phyloP scores from a whole-genome alignment of 2,113 vertebrate genomes.

The Engystomops pustulosus region DNA sequence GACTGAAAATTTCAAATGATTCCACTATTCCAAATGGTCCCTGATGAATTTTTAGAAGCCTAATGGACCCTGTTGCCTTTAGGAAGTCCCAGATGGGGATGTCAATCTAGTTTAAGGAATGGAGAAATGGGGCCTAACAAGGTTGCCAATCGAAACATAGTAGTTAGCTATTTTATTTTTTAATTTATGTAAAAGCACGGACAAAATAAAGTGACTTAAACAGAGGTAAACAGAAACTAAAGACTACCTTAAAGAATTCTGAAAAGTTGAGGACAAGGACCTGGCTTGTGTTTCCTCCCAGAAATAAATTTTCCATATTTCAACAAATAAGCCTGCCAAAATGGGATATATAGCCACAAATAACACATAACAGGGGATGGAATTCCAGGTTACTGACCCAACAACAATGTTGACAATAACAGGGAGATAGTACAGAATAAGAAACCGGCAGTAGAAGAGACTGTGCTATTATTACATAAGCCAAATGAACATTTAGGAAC shows the following conservation, averaged over 20 bases:
- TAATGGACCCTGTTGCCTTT: too few species aligned
- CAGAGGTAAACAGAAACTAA: not conserved
- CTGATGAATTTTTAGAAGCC: too few species aligned
- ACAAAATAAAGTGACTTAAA: not conserved
- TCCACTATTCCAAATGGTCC: too few species aligned
- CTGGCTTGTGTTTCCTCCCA: not conserved
- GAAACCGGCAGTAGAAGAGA: not conserved
- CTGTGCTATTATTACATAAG: not conserved
- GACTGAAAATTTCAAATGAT: too few species aligned
- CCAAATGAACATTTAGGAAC: not conserved
- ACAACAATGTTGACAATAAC: not conserved
- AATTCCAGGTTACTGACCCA: not conserved
- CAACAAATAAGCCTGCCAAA: not conserved
- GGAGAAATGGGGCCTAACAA: too few species aligned
- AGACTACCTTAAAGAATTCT: not conserved
- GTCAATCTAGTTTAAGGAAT: too few species aligned
- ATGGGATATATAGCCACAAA: not conserved
- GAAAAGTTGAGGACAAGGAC: not conserved
- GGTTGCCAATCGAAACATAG: too few species aligned
- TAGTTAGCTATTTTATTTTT: too few species aligned
- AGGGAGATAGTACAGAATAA: not conserved
- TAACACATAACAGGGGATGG: not conserved
- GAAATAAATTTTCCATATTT: constrained; percentile 12
- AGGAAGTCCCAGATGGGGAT: too few species aligned
- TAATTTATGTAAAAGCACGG: too few species aligned